A percentile compares a stretch with the other conserved stretches of the same genome.
Conservation (phyloP, 1,140 invertebrate genomes). For the Drosophila truncata region DNA sequence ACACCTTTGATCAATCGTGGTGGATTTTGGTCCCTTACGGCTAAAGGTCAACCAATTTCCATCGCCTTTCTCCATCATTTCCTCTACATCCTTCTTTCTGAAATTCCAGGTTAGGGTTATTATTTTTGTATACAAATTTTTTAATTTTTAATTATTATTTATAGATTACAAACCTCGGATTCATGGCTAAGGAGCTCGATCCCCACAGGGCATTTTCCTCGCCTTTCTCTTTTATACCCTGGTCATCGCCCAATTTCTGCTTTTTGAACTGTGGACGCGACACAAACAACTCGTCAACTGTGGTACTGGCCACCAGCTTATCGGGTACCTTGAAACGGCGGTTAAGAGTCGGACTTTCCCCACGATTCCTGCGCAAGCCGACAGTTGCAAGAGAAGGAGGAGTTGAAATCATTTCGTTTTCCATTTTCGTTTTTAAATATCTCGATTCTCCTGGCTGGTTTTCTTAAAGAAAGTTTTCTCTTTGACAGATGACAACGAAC, state of each 20-base stretch:
- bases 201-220: not conserved
- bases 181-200: no score
- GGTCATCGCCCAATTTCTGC: not conserved
- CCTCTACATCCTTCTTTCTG: not conserved
- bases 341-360: conserved; percentile 30
- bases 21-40: not conserved
- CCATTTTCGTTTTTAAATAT: not conserved
- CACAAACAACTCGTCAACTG: conserved; percentile 58
- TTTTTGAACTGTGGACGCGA: conserved; percentile 44
- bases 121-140: no score
- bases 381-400: conserved; percentile 46
- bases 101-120: conserved; percentile 2
- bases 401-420: conserved; percentile 13
- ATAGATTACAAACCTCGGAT: not conserved
- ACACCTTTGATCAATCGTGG: no score
- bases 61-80: not conserved
- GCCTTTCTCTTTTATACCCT: not conserved
- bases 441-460: not conserved
- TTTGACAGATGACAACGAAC: not conserved
- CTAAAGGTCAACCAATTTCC: no score
- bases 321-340: conserved; percentile 20
- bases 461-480: not conserved
- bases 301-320: not conserved
- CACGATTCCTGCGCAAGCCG: conserved; percentile 33
- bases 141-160: no score